Conservation (phyloP, 1,140 invertebrate genomes). For the Drosophila triauraria region DNA sequence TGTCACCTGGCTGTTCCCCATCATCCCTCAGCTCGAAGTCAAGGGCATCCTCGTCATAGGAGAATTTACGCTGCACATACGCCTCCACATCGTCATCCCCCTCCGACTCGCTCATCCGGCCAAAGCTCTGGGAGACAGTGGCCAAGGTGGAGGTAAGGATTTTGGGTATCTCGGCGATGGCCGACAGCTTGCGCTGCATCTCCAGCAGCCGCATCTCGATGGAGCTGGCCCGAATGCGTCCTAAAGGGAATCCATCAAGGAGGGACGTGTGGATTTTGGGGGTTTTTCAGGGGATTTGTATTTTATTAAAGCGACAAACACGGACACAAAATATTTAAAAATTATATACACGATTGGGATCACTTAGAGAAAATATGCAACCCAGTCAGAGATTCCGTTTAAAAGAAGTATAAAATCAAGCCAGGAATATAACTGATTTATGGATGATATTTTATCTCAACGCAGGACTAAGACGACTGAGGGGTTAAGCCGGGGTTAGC, state of each 20-base stretch:
- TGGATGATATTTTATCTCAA: not conserved
- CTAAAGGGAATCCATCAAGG: conserved; percentile 23
- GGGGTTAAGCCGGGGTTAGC: conserved; percentile 14
- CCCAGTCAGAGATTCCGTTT: not conserved
- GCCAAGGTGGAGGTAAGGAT: conserved; percentile 80
- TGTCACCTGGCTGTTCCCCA: conserved; percentile 15
- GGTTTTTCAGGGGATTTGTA: conserved; percentile 9
- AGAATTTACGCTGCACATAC: conserved; percentile 64
- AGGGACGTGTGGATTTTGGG: not conserved
- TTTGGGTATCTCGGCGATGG: conserved; percentile 83
- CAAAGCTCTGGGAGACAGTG: conserved; percentile 80
- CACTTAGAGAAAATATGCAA: conserved; percentile 3
- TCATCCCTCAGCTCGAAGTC: conserved; percentile 69
- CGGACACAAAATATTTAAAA: conserved; percentile 38
- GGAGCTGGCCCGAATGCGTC: conserved; percentile 58
- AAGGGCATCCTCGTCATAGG: conserved; percentile 80
- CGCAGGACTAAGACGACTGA: not conserved
- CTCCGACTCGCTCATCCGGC: conserved; percentile 53
- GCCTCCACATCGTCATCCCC: conserved; percentile 11
- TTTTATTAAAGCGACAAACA: conserved; percentile 58
- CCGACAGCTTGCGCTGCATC: conserved; percentile 81
- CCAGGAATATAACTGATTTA: not conserved
- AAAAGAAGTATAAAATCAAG: not conserved
- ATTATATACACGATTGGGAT: conserved; percentile 25
- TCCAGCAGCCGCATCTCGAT: conserved; percentile 77